Base-by-base conservation (phyloP, 2,113 vertebrate genomes). In the Microcebus tavaratra region DNA sequence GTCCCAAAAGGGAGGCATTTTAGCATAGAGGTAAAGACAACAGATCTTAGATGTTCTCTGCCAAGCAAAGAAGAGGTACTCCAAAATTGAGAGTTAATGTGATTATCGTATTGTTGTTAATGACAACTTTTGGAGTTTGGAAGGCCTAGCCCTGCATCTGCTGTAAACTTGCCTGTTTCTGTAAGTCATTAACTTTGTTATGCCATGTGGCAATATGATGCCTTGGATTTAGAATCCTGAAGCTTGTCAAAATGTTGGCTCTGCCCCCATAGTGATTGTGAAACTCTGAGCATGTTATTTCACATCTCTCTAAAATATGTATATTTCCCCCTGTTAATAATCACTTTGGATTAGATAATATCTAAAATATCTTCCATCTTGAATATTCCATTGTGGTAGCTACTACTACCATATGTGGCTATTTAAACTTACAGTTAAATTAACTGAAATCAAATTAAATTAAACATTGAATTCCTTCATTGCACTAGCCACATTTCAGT, bases 121-220 rank as follows among this genome's bases (percentile, higher is more conserved):
- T 27, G 18, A 45, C 12, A 55, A 79, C 59, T 59, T 88, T 34
- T 48, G n/a, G 73, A 85, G 36, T 25, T 73, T 88, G 91, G 85
- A 88, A 92, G 65, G 18, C 6, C 10, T 25, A 39, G 50, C 23
- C 50, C 18, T 5, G 12, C 8, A 23, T 72, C 72, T 88, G 53
- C 48, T 76, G 11, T 59, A 31, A 88, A 83, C 85, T 18, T 78
- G 34, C 61, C 76, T 14, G 2, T 57, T 57, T 79, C 88, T 88
- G 84, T 94, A 95, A 70, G 78, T 57, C 57, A 48, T 65, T 90
- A 63, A 63, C 70, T 92, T 72, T 79, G 84, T 59, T n/a, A 83
- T 5, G 11, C 59, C 63, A 11, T 75, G 63, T 92, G 84, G 80
- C 84, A 95, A 90, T 67, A 15, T 0, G 25, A 92, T 57, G 36